Conservation (phyloP, 1,140 invertebrate species). For the Centruroides sculpturatus region DNA sequence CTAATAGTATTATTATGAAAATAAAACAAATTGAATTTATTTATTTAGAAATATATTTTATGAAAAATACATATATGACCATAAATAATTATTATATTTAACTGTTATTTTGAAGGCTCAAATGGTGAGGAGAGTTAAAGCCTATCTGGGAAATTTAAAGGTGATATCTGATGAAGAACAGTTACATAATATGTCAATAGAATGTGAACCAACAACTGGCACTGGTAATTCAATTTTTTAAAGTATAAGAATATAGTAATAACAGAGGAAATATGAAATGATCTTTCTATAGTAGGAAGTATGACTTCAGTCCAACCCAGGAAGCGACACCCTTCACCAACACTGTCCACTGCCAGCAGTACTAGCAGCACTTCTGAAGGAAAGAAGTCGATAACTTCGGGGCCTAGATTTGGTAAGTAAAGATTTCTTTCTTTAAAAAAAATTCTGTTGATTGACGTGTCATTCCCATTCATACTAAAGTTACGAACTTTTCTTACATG, state of each 20-base stretch:
- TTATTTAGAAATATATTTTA: too few species aligned
- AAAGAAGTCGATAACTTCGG: slow-evolving; percentile 22
- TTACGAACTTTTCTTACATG: too few species aligned
- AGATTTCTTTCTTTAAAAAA: too few species aligned
- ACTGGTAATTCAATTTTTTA: slow-evolving; percentile 18
- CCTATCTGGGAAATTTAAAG: slow-evolving; percentile 83
- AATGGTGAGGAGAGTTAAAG: slow-evolving; percentile 90
- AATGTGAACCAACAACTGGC: slow-evolving; percentile 62
- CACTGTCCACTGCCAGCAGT: slow-evolving; percentile 73
- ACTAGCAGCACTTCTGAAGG: slow-evolving; percentile 43
- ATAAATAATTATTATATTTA: neutral
- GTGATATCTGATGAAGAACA: slow-evolving; percentile 82
- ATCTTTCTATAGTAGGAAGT: neutral
- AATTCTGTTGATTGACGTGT: too few species aligned
- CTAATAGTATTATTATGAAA: too few species aligned
- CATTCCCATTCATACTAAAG: too few species aligned
- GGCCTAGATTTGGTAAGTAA: slow-evolving; percentile 47
- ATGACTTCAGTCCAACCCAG: slow-evolving; percentile 29
- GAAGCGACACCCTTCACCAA: slow-evolving; percentile 67
- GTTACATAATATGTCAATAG: slow-evolving; percentile 69
- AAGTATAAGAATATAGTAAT: neutral
- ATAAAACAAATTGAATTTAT: too few species aligned
- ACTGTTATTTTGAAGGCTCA: slow-evolving; percentile 46
- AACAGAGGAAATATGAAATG: neutral
- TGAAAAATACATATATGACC: too few species aligned